Conservation (phyloP, 92 coral and sea anemone species). For the Phenganax stokvisi region DNA sequence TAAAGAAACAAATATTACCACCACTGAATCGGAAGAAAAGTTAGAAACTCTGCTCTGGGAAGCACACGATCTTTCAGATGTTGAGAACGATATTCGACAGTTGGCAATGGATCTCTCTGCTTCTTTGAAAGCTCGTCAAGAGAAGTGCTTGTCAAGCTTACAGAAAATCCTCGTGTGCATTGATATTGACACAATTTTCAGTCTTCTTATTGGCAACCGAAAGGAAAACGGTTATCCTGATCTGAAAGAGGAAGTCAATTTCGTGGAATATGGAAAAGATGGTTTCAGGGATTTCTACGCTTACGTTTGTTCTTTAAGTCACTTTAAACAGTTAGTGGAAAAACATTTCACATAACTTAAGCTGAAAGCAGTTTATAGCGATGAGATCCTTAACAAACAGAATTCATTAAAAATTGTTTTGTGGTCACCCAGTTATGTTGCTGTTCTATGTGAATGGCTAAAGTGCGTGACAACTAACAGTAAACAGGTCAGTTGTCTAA, state of each 20-base stretch:
- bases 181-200: slow-evolving; percentile 10
- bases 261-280: slow-evolving; percentile 14
- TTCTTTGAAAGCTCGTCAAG: slow-evolving; percentile 13
- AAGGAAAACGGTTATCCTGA: slow-evolving; percentile 8
- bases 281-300: slow-evolving; percentile 6
- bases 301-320: slow-evolving; percentile 17
- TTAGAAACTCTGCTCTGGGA: background rate
- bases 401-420: background rate
- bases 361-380: slow-evolving; percentile 20
- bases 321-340: slow-evolving; percentile 21
- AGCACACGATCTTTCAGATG: background rate
- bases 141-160: slow-evolving; percentile 18
- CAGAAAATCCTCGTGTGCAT: slow-evolving; percentile 6
- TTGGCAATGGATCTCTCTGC: slow-evolving; percentile 15
- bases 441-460: background rate
- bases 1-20: background rate
- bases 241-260: slow-evolving; percentile 17
- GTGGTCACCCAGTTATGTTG: background rate
- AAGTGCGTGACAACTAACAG: background rate
- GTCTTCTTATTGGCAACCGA: slow-evolving; percentile 2
- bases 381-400: slow-evolving; percentile 11
- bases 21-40: slow-evolving; percentile 8
- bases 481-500: background rate
- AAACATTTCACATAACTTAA: slow-evolving; percentile 19
- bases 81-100: slow-evolving; percentile 8